phyloP scores from a whole-genome alignment of 2,113 vertebrate genomes.

The Myrmophylax atrothorax region DNA sequence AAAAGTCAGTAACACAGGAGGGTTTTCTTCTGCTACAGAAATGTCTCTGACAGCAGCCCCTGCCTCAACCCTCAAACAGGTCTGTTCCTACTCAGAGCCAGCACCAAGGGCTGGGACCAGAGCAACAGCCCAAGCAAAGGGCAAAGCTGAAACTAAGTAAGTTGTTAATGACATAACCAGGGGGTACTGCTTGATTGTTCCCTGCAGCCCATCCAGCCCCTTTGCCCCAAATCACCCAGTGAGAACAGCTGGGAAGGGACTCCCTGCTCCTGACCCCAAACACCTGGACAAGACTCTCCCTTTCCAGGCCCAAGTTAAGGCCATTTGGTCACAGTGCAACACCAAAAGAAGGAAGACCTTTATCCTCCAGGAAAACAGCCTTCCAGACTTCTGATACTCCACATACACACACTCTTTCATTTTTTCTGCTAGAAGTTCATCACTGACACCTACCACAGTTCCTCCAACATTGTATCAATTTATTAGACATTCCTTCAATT shows the following conservation, averaged over 20 bases:
- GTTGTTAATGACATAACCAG: not conserved
- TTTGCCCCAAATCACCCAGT: not conserved
- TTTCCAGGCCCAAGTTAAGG: not conserved
- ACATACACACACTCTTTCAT: not conserved
- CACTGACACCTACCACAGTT: not conserved
- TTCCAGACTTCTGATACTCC: not conserved
- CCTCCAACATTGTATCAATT: not conserved
- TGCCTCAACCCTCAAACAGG: not conserved
- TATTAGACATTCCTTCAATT: not conserved
- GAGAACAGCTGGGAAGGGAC: not conserved
- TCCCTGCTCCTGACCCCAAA: not conserved
- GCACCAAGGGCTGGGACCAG: not conserved
- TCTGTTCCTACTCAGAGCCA: not conserved
- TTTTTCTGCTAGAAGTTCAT: not conserved
- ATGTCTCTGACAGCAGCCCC: not conserved
- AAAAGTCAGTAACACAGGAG: fast-evolving
- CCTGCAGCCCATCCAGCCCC: not conserved
- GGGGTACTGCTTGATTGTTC: not conserved
- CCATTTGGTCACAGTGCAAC: not conserved
- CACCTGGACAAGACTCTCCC: not conserved
- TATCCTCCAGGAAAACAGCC: not conserved
- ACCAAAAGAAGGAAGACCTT: not conserved
- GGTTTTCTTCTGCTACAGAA: not conserved
- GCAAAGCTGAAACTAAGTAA: not conserved
- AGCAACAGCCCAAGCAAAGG: fast-evolving